Base-by-base conservation (phyloP, 2,888 invertebrate species). In the Venusia cambrica region DNA sequence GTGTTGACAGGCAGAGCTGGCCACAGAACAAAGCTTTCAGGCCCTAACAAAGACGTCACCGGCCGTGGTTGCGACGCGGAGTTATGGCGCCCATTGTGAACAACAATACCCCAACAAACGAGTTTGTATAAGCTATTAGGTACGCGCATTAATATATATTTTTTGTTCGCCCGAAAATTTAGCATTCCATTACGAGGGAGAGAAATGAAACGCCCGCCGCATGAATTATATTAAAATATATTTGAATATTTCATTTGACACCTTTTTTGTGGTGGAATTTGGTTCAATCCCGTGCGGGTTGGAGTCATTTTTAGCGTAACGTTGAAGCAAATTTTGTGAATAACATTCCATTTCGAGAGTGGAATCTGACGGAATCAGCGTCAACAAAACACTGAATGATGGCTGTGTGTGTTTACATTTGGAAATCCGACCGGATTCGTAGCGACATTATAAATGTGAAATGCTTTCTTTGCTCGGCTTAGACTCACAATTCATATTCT, bases 171-270 rank as follows among this genome's bases (percentile, higher is more conserved):
- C 84, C 77, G 81, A 85, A 85, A 85, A 87, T 87, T 87, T 84
- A 79, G 87, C 87, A 85, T 87, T 87, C 87, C 87, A 85, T 87
- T 87, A 87, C 84, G 77, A 76, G 87, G 87, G 85, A 84, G 84
- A 83, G 87, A 85, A 85, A 87, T 87, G 85, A 84, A 87, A 87
- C 83, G 84, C 85, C 83, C 83, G 87, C 85, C 80, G 85, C 84
- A 85, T 87, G 87, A 87, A 87, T 87, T 87, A 87, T 87, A 87
- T 87, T 87, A 87, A 85, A 87, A 87, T 87, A 87, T 85, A 87
- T 87, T 87, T 87, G 87, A 87, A 87, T 87, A 87, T 87, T 87
- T 87, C 87, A 87, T 87, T 87, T 87, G 87, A 87, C 87, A 87
- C 87, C 87, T 85, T 85, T 85, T 84, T 85, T 79, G 77, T 78